Percentiles rank a stretch among this genome's conserved stretches.
Conservation (phyloP, 1,140 invertebrate species). For the Drosophila melanica region DNA sequence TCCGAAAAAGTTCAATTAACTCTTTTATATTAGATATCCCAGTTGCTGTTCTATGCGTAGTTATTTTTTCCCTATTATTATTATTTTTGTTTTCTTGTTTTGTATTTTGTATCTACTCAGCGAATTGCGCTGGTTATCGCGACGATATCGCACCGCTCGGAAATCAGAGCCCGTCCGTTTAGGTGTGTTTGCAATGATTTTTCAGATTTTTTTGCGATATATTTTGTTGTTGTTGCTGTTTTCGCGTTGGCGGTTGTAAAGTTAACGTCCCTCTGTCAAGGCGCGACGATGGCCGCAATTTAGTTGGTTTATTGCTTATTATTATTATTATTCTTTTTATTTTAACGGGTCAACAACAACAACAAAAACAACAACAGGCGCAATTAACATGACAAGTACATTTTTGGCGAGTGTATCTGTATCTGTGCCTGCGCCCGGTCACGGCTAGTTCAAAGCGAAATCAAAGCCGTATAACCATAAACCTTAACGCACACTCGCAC, state of each 20-base stretch:
- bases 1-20: too few species aligned
- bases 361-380: slow-evolving; percentile 4
- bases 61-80: slow-evolving; percentile 11
- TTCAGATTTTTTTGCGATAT: slow-evolving; percentile 48
- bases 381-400: slow-evolving; percentile 46
- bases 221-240: slow-evolving; percentile 7
- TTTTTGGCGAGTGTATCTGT: slow-evolving; percentile 19
- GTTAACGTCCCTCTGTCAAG: slow-evolving; percentile 24
- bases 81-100: neutral
- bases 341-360: slow-evolving; percentile 21
- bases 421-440: slow-evolving; percentile 24
- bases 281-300: slow-evolving; percentile 34
- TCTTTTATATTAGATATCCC: neutral
- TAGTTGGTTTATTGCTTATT: slow-evolving; percentile 33
- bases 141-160: slow-evolving; percentile 61
- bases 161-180: slow-evolving; percentile 67
- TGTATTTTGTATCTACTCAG: slow-evolving; percentile 47
- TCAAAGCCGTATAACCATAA: slow-evolving; percentile 75
- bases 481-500: slow-evolving; percentile 24
- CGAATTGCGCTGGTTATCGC: slow-evolving; percentile 57
- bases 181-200: slow-evolving; percentile 74
- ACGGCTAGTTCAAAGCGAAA: slow-evolving; percentile 69
- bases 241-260: slow-evolving; percentile 35
- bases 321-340: slow-evolving; percentile 37
- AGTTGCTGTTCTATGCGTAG: slow-evolving; percentile 6